Evolutionary conservation across 2,888 invertebrate species (phyloP).

Genomic region (Dryocosmus kuriphilus): DNA sequence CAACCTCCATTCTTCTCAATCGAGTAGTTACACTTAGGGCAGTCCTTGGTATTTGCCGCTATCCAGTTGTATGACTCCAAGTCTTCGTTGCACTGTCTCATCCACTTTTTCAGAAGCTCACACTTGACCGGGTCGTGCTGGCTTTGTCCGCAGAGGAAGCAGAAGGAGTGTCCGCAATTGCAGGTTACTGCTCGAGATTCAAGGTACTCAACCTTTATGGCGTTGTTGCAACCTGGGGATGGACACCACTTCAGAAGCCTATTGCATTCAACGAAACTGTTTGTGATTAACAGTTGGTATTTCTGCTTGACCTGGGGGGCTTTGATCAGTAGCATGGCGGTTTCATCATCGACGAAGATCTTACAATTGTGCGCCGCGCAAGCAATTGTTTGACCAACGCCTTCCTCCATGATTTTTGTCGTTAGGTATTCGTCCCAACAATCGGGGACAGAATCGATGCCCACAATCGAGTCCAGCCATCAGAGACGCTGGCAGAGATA

Average conservation of each 20-base stretch:
- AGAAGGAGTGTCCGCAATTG: constrained; percentile 95
- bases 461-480: constrained; percentile 98
- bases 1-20: constrained; percentile 98
- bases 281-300: constrained; percentile 98
- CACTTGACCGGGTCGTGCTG: constrained; percentile 99
- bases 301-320: too few species aligned
- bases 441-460: constrained; percentile 96
- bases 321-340: too few species aligned
- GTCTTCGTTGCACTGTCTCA: constrained; percentile 99
- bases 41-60: constrained; percentile 99
- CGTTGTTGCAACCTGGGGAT: constrained; percentile 97
- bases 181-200: constrained; percentile 96
- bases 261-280: constrained; percentile 99
- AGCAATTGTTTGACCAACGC: too few species aligned
- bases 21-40: constrained; percentile 97
- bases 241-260: constrained; percentile 98
- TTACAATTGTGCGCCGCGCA: too few species aligned
- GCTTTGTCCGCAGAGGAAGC: constrained; percentile 97
- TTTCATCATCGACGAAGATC: too few species aligned
- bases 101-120: constrained; percentile 95
- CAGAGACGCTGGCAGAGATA: constrained; percentile 30
- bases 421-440: too few species aligned
- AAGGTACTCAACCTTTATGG: constrained; percentile 93
- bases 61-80: constrained; percentile 99
- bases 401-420: too few species aligned